These are phyloP conservation scores for Trachymyrmex cornetzi DNA, from an alignment of 1,140 invertebrate species.

Conservation along the genomic window DNA sequence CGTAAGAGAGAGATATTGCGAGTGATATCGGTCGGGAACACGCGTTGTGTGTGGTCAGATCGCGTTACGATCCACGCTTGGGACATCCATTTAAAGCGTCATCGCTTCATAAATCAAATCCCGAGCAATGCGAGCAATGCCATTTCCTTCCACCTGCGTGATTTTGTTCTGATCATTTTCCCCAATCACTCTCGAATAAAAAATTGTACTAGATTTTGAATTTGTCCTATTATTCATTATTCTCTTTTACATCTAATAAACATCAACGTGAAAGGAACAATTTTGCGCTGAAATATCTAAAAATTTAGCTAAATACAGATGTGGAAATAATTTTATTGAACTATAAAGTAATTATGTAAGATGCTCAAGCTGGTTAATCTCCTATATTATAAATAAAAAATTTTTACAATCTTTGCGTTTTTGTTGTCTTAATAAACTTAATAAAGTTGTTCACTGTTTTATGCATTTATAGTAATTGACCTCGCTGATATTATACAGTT, in stretches of 20 bases:
- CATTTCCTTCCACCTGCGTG: neutral
- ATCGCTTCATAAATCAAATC: constrained; percentile 74
- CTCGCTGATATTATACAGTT: neutral
- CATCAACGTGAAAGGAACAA: neutral
- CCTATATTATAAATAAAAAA: neutral
- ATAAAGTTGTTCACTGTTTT: neutral
- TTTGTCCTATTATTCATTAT: neutral
- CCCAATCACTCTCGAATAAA: neutral
- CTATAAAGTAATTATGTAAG: too few relatives aligned
- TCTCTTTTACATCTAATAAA: neutral
- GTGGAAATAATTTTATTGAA: too few relatives aligned
- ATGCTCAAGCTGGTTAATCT: too few relatives aligned
- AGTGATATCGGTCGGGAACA: constrained; percentile 65
- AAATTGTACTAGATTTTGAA: neutral
- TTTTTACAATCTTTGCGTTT: neutral
- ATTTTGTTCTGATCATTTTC: constrained; percentile 32
- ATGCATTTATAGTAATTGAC: neutral
- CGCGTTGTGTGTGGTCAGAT: constrained; percentile 74
- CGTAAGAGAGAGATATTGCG: constrained; percentile 71
- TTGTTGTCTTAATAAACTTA: neutral
- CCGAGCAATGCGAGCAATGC: constrained; percentile 57
- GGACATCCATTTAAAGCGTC: constrained; percentile 75
- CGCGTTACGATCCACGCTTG: constrained; percentile 72
- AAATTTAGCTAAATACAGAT: too few relatives aligned
- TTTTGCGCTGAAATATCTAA: neutral